Conservation (phyloP, 2,888 invertebrate genomes). For the Mythimna albipuncta region DNA sequence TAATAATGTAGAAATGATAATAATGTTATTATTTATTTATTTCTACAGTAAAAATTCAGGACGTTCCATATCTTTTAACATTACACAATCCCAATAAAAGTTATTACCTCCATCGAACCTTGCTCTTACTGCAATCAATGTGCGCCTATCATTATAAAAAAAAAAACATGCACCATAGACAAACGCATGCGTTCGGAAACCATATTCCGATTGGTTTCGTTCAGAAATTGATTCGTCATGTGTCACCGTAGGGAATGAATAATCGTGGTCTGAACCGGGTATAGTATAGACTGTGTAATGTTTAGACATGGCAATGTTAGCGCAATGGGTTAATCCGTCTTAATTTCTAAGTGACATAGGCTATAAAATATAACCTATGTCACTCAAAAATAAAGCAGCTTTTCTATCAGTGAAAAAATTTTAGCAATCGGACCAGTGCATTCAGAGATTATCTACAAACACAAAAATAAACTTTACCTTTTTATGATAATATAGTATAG, state of each 20-base stretch:
- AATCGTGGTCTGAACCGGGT: constrained; percentile 78
- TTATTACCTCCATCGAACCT: constrained; percentile 43
- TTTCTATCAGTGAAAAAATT: too few relatives aligned
- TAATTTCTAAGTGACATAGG: too few relatives aligned
- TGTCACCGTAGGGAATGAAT: constrained; percentile 89
- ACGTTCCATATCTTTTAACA: not conserved
- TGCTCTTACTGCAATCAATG: constrained; percentile 55
- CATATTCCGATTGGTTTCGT: constrained; percentile 76
- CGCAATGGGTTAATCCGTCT: not conserved
- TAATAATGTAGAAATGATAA: too few relatives aligned
- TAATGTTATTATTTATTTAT: too few relatives aligned
- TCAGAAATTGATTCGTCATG: constrained; percentile 88
- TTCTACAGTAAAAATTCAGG: not conserved
- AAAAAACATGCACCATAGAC: constrained; percentile 62
- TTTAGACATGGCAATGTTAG: constrained; percentile 65
- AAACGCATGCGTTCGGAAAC: constrained; percentile 66
- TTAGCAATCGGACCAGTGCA: too few relatives aligned
- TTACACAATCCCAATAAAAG: constrained; percentile 40
- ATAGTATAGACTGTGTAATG: constrained; percentile 63
- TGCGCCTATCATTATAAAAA: constrained; percentile 59
- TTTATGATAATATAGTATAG: too few relatives aligned
- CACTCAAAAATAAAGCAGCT: too few relatives aligned
- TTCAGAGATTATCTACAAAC: too few relatives aligned
- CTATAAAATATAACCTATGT: too few relatives aligned
- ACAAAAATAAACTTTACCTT: too few relatives aligned